Evolutionary conservation across 1,140 invertebrate species (phyloP).

Genomic region (Drosophila rhopaloa): DNA sequence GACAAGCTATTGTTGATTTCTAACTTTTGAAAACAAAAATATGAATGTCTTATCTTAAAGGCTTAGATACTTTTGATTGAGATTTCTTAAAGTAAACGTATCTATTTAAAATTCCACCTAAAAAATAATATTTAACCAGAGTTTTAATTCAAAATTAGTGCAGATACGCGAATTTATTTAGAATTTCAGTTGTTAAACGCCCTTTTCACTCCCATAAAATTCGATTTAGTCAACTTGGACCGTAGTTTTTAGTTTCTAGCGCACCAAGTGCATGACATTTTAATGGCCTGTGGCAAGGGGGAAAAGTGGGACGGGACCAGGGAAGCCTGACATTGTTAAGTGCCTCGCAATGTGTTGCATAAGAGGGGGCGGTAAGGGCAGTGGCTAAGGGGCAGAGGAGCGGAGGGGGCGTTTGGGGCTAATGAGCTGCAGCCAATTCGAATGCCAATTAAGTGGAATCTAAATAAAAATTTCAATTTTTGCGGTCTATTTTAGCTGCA

Average conservation of each 20-base stretch:
- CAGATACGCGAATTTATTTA: not conserved
- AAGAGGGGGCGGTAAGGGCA: conserved; percentile 6
- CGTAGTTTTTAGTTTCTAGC: conserved; percentile 61
- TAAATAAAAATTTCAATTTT: conserved; percentile 34
- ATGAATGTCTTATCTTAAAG: too few relatives aligned
- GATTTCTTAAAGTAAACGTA: too few relatives aligned
- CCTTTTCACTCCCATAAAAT: conserved; percentile 21
- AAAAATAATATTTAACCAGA: not conserved
- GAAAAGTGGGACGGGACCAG: not conserved
- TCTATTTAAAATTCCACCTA: too few relatives aligned
- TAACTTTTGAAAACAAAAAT: too few relatives aligned
- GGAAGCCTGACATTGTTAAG: conserved; percentile 62
- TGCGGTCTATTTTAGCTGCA: conserved; percentile 16
- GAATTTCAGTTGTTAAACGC: not conserved
- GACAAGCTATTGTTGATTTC: too few relatives aligned
- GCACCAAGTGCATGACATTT: conserved; percentile 78
- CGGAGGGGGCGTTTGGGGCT: conserved; percentile 8
- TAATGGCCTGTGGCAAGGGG: conserved; percentile 49
- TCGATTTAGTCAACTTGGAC: conserved; percentile 9
- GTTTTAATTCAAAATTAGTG: not conserved
- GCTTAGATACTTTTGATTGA: too few relatives aligned
- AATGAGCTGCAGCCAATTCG: conserved; percentile 55
- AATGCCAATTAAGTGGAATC: conserved; percentile 51
- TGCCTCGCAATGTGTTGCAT: conserved; percentile 45
- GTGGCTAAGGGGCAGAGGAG: not conserved